These are phyloP conservation scores for Chrysemys picta DNA, from an alignment of 2,113 vertebrate genomes.

Conservation along the genomic window DNA sequence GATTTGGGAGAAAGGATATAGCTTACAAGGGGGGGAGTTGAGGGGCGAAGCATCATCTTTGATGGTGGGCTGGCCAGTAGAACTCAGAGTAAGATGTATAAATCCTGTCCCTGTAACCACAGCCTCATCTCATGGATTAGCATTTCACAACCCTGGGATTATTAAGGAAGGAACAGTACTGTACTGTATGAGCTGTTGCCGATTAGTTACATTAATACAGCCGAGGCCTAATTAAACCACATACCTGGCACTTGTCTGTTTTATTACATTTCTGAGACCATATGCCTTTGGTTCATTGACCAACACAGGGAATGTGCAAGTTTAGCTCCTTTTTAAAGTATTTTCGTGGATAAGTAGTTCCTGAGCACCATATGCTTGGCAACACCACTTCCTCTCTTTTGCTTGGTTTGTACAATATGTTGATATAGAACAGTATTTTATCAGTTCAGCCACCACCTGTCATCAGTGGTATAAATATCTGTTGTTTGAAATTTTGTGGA, in stretches of 20 bases:
- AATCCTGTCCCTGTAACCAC: too few relatives aligned
- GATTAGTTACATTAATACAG: too few relatives aligned
- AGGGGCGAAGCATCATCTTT: not conserved
- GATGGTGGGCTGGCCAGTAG: not conserved
- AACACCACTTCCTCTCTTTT: not conserved
- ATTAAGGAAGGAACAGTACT: not conserved
- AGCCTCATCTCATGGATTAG: not conserved
- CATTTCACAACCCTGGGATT: not conserved
- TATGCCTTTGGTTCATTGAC: not conserved
- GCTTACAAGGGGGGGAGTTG: fast-evolving
- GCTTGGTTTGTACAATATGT: not conserved
- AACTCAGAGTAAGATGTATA: too few relatives aligned
- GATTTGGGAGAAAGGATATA: not conserved
- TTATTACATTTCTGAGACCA: not conserved
- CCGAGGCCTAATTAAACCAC: too few relatives aligned
- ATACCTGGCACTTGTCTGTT: too few relatives aligned
- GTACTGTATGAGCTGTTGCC: not conserved
- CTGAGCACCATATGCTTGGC: not conserved
- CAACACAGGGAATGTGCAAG: not conserved
- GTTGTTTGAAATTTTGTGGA: not conserved
- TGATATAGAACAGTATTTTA: not conserved
- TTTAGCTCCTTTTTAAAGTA: not conserved
- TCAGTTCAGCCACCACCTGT: not conserved
- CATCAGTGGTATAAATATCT: not conserved
- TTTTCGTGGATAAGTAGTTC: not conserved